A percentile compares a stretch with the other conserved stretches of the same genome.
These are phyloP conservation scores for Sycophila sp. DNA, from an alignment of 1,140 invertebrate genomes.

Conservation along the genomic window DNA sequence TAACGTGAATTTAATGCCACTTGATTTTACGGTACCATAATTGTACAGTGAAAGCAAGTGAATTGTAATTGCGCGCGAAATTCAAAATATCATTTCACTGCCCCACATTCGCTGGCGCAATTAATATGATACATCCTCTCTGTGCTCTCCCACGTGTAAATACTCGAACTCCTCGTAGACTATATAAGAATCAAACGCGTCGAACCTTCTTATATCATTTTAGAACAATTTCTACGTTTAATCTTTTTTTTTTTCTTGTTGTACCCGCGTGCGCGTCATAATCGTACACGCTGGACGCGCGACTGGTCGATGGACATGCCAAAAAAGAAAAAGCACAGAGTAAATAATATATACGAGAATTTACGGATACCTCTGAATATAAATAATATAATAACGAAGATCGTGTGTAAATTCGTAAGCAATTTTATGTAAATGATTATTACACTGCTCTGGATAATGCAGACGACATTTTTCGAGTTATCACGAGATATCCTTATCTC, in stretches of 20 bases:
- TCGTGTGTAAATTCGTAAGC: no score
- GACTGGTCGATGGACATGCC: conserved; percentile 63
- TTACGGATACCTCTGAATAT: conserved; percentile 24
- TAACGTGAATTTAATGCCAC: no score
- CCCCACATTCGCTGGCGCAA: no score
- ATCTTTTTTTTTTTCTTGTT: conserved; percentile 19
- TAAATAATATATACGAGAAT: conserved; percentile 41
- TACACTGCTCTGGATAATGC: no score
- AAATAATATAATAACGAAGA: conserved; percentile 41
- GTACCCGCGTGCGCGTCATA: conserved; percentile 16
- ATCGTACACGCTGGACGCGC: conserved; percentile 44
- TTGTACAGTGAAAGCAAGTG: no score
- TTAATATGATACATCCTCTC: neutral
- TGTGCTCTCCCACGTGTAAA: conserved; percentile 26
- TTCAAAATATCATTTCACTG: no score
- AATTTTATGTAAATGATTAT: no score
- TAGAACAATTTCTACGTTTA: conserved; percentile 36
- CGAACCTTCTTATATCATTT: neutral
- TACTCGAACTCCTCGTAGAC: conserved; percentile 11
- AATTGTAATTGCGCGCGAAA: no score
- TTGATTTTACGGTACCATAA: no score
- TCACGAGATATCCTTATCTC: no score
- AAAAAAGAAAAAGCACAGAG: conserved; percentile 62
- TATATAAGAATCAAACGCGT: conserved; percentile 6
- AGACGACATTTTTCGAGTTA: no score